A percentile compares a stretch with the other conserved stretches of the same genome.
Evolutionary conservation across 2,113 vertebrate species (phyloP).

Genomic region (Mobula hypostoma): DNA sequence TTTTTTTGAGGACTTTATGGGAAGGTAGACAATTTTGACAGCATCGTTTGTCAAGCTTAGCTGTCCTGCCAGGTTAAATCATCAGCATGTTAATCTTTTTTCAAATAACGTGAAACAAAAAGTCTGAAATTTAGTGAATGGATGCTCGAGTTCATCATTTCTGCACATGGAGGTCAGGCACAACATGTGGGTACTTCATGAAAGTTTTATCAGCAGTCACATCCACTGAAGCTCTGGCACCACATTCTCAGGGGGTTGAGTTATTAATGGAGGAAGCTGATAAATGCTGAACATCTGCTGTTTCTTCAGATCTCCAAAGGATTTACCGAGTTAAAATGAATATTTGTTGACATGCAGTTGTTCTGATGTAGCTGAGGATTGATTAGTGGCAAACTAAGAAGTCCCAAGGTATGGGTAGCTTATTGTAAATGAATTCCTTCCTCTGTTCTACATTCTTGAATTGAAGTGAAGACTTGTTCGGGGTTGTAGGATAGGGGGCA

Average conservation of each 20-base stretch:
- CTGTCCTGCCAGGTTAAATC: neutral
- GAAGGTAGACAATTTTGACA: neutral
- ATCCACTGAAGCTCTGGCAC: neutral
- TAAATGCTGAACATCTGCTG: neutral
- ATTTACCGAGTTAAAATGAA: neutral
- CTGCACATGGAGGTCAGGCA: neutral
- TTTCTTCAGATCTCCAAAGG: neutral
- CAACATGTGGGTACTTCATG: neutral
- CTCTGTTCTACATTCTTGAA: neutral
- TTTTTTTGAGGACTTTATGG: neutral
- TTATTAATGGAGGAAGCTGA: neutral
- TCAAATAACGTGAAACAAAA: neutral
- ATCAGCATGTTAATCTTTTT: neutral
- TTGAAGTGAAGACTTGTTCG: constrained; percentile 3
- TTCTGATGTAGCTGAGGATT: neutral
- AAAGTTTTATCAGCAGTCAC: neutral
- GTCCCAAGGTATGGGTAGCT: too few relatives aligned
- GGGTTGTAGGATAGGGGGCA: neutral
- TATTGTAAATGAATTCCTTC: neutral
- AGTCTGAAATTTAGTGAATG: neutral
- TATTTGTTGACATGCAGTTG: neutral
- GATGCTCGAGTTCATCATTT: neutral
- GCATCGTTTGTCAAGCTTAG: neutral
- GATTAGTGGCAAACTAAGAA: neutral
- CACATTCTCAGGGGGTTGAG: neutral